Evolutionary conservation across 2,113 vertebrate genomes (phyloP).

Genomic region (Vanacampus margaritifer): DNA sequence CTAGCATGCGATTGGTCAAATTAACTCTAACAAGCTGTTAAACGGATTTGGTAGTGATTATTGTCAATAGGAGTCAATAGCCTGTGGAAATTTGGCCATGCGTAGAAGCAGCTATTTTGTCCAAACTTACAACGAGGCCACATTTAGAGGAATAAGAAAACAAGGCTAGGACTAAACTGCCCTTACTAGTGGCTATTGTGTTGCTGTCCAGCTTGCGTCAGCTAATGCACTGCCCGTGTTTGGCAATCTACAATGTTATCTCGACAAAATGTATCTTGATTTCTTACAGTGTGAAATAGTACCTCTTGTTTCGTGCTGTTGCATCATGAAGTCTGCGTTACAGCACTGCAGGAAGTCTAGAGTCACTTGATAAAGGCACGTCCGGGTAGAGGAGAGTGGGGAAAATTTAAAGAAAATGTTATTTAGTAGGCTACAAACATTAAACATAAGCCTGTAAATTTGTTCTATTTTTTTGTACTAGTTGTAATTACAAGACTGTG

Average conservation of each 20-base stretch:
- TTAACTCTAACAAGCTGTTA: conserved; percentile 17
- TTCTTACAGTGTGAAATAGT: neutral
- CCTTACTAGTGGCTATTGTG: neutral
- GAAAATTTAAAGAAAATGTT: too few relatives aligned
- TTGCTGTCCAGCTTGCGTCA: neutral
- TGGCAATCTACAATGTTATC: neutral
- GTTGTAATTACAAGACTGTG: neutral
- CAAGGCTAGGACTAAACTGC: neutral
- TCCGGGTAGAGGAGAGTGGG: neutral
- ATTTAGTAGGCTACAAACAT: too few relatives aligned
- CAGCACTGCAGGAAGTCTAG: neutral
- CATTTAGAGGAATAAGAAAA: neutral
- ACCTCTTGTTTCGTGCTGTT: neutral
- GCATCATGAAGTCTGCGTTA: neutral
- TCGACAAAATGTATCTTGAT: neutral
- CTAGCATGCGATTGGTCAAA: conserved; percentile 10
- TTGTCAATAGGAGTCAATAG: conserved; percentile 1
- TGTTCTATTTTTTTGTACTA: neutral
- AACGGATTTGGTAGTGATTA: conserved; percentile 13
- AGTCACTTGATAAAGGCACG: neutral
- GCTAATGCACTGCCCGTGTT: neutral
- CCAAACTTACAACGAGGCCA: neutral
- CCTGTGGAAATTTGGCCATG: conserved; percentile 3
- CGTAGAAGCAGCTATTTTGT: neutral
- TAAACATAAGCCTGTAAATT: neutral